Conservation (phyloP, 1,140 invertebrate species). For the Drosophila micromelanica region DNA sequence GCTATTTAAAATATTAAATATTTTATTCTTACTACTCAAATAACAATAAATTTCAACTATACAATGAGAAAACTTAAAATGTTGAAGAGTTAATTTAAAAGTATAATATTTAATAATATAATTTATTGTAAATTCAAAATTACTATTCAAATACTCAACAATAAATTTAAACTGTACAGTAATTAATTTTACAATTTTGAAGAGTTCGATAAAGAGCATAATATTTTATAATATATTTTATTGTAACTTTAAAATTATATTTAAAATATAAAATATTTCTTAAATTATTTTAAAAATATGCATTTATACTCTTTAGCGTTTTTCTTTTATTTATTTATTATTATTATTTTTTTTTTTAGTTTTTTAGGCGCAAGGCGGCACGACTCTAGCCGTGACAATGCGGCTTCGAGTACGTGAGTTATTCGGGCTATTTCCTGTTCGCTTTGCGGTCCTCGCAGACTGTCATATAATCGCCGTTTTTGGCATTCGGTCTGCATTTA, state of each 20-base stretch:
- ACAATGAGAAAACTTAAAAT: too few species aligned
- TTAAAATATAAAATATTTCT: background rate
- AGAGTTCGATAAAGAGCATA: too few species aligned
- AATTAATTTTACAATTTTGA: too few species aligned
- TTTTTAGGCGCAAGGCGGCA: too few species aligned
- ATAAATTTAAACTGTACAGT: too few species aligned
- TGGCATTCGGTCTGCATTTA: constrained; percentile 36
- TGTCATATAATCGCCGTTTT: constrained; percentile 37
- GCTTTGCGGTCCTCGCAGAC: constrained; percentile 10
- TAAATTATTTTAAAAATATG: background rate
- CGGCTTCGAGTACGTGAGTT: constrained; percentile 3
- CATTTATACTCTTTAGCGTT: background rate
- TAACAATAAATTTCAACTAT: too few species aligned
- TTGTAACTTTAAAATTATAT: background rate
- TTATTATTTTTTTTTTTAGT: background rate
- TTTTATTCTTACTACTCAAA: background rate
- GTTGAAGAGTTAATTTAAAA: too few species aligned
- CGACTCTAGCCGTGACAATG: background rate
- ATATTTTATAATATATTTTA: background rate
- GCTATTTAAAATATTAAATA: background rate
- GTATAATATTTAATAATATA: too few species aligned
- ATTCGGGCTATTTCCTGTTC: constrained; percentile 67
- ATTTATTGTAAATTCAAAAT: background rate
- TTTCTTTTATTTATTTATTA: background rate
- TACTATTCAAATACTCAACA: background rate